Conservation (phyloP, 2,888 invertebrate species). For the Phanerotoma sp. region DNA sequence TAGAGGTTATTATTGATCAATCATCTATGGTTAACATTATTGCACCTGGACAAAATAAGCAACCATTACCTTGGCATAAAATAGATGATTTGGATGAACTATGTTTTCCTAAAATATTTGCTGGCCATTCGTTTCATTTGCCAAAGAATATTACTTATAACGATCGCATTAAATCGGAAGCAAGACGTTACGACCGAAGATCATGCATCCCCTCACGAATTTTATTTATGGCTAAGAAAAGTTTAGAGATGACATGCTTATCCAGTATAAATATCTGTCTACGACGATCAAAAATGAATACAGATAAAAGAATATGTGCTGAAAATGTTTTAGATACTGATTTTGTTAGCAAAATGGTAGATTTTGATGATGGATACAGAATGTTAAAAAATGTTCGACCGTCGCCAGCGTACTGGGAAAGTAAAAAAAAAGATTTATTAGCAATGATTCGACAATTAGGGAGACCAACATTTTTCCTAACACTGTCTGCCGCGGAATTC, state of each 20-base stretch:
- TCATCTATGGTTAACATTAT: too few relatives aligned
- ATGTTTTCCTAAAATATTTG: constrained; percentile 38
- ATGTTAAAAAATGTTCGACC: constrained; percentile 43
- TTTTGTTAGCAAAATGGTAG: neutral
- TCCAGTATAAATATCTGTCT: constrained; percentile 30
- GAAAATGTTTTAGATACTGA: too few relatives aligned
- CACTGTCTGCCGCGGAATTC: constrained; percentile 54
- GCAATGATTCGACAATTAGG: constrained; percentile 54
- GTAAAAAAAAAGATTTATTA: constrained; percentile 49
- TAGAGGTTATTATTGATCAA: too few relatives aligned
- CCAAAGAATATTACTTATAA: constrained; percentile 16
- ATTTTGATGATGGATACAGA: constrained; percentile 20
- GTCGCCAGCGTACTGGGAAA: constrained; percentile 49
- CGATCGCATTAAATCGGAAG: constrained; percentile 26
- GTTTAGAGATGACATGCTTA: constrained; percentile 26
- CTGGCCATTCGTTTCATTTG: constrained; percentile 26
- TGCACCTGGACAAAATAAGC: constrained; percentile 38
- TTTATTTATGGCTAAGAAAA: constrained; percentile 32
- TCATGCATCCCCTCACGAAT: constrained; percentile 23
- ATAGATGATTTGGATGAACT: constrained; percentile 36
- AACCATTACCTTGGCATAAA: constrained; percentile 37
- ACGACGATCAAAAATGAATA: constrained; percentile 5
- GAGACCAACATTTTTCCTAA: constrained; percentile 50
- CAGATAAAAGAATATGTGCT: neutral
- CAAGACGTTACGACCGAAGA: constrained; percentile 23